These are phyloP conservation scores for Helicolenus hilgendorfi DNA, from an alignment of 2,797 vertebrate species.

Conservation along the genomic window DNA sequence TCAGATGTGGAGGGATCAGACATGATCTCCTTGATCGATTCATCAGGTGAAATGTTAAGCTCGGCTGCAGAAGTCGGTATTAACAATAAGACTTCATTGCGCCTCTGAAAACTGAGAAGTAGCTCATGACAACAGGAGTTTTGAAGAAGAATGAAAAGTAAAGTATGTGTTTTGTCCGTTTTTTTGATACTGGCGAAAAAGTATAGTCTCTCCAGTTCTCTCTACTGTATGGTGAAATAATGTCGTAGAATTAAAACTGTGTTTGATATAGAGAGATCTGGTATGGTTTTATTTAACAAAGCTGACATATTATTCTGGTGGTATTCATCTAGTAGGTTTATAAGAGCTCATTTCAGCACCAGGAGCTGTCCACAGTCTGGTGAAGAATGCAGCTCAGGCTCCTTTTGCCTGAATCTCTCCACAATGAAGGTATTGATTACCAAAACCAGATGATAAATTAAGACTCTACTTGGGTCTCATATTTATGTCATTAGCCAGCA, in stretches of 20 bases:
- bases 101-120: not conserved
- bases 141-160: not conserved
- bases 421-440: slow-evolving; percentile 19
- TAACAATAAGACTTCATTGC: slow-evolving; percentile 2
- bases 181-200: not conserved
- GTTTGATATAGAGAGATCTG: not conserved
- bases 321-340: not conserved
- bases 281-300: not conserved
- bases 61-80: not conserved
- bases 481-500: not conserved
- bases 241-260: not conserved
- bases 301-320: not conserved
- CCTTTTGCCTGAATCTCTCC: slow-evolving; percentile 5
- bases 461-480: not conserved
- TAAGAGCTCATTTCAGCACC: not conserved
- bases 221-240: not conserved
- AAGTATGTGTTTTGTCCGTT: not conserved
- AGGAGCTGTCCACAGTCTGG: slow-evolving; percentile 5
- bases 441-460: slow-evolving; percentile 16
- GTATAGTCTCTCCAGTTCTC: not conserved
- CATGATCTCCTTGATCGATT: slow-evolving; percentile 22
- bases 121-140: not conserved
- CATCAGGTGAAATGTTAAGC: slow-evolving; percentile 7
- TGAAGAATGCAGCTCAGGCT: slow-evolving; percentile 1
- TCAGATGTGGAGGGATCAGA: slow-evolving; percentile 22